phyloP scores from a whole-genome alignment of 2,797 vertebrate genomes.

The Protosalanx chinensis region DNA sequence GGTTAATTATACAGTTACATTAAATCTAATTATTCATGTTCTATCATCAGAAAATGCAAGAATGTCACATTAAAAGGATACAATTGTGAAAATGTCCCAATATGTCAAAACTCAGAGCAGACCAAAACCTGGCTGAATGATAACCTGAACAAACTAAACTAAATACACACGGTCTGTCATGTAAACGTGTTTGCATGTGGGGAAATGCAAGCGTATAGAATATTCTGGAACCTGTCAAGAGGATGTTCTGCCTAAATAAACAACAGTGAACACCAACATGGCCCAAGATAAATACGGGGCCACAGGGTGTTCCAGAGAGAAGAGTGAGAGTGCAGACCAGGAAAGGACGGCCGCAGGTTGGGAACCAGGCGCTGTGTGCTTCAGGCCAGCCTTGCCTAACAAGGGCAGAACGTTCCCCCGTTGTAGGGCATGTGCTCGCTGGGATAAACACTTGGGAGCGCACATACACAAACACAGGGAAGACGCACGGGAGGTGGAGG shows the following conservation, averaged over 20 bases:
- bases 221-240: neutral
- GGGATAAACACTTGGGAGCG: constrained; percentile 20
- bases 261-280: too few species aligned
- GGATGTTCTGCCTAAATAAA: too few species aligned
- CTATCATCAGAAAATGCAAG: too few species aligned
- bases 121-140: neutral
- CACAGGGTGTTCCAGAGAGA: neutral
- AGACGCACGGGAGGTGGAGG: constrained; percentile 11
- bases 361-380: constrained; percentile 5
- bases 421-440: neutral
- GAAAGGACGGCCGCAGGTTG: neutral
- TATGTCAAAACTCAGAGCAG: neutral
- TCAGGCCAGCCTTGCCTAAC: constrained; percentile 56
- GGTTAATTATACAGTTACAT: too few species aligned
- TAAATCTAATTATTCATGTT: too few species aligned
- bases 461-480: neutral
- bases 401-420: constrained; percentile 56
- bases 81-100: neutral
- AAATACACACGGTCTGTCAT: too few species aligned
- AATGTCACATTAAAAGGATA: neutral
- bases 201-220: neutral
- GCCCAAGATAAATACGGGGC: neutral
- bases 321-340: constrained; percentile 15
- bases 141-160: neutral
- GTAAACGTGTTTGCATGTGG: neutral